A percentile compares a stretch with the other conserved stretches of the same genome.
Evolutionary conservation across 2,797 vertebrate species (phyloP).

Genomic region (Pampus argenteus): DNA sequence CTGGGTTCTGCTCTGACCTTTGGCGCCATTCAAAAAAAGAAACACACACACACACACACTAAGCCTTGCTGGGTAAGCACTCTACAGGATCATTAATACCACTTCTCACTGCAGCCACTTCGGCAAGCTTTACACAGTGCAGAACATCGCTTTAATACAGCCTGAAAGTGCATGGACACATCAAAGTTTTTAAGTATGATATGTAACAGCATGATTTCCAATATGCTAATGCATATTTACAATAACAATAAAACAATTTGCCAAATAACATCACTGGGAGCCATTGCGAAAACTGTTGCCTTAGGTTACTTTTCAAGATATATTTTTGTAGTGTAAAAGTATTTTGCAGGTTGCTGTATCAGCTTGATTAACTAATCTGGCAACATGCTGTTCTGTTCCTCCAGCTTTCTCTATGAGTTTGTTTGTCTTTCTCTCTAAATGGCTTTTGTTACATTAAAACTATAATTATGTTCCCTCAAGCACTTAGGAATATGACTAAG

Average conservation of each 20-base stretch:
- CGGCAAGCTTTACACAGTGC: conserved; percentile 24
- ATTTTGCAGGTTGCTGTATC: conserved; percentile 2
- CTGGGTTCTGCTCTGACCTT: conserved; percentile 32
- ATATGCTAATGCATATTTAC: neutral
- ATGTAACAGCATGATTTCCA: neutral
- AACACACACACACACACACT: neutral
- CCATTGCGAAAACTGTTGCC: neutral
- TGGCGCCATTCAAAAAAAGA: conserved; percentile 15
- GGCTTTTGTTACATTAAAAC: neutral
- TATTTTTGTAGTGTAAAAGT: neutral
- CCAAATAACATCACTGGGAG: neutral
- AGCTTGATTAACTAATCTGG: neutral
- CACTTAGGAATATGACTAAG: neutral
- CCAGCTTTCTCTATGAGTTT: conserved; percentile 5
- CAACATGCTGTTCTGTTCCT: neutral
- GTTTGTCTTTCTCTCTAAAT: neutral
- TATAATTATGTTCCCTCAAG: neutral
- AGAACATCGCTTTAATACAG: conserved; percentile 26
- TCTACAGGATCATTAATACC: conserved; percentile 39
- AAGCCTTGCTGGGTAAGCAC: conserved; percentile 26
- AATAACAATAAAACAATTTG: neutral
- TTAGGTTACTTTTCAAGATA: neutral
- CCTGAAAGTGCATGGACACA: neutral
- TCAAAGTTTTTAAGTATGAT: neutral
- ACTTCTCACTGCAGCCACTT: conserved; percentile 23